A percentile compares a stretch with the other conserved stretches of the same genome.
Evolutionary conservation across 2,888 invertebrate genomes (phyloP).

Genomic region (Drosophila trichaetosa): DNA sequence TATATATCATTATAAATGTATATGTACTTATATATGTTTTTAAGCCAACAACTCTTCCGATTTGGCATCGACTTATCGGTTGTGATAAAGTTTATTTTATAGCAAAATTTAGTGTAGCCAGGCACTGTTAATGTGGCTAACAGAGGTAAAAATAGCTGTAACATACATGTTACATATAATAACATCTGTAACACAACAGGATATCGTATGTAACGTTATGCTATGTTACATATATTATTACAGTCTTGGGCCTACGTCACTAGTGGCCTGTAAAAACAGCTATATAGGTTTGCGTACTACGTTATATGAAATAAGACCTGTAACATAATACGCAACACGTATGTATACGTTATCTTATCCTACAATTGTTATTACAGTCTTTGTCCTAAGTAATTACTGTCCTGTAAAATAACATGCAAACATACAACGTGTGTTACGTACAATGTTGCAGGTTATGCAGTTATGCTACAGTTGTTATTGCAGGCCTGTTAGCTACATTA

Average conservation of each 20-base stretch:
- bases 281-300: neutral
- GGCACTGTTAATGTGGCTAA: neutral
- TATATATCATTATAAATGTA: neutral
- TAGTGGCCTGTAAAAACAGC: neutral
- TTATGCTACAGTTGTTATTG: neutral
- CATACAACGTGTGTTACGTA: neutral
- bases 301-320: neutral
- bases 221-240: too few relatives aligned
- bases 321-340: neutral
- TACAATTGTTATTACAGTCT: neutral
- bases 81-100: slow-evolving; percentile 63
- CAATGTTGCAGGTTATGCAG: neutral
- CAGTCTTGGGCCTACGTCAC: neutral
- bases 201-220: neutral
- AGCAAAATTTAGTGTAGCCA: slow-evolving; percentile 15
- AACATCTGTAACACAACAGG: neutral
- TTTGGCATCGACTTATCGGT: slow-evolving; percentile 53
- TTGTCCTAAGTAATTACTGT: neutral
- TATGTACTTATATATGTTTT: neutral
- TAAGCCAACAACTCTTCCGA: slow-evolving; percentile 16
- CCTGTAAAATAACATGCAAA: neutral
- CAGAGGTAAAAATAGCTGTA: neutral
- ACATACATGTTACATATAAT: neutral
- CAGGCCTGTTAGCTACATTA: neutral
- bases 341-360: neutral